phyloP scores from a whole-genome alignment of 2,888 invertebrate species.

The Tanytarsus gracilentus region DNA sequence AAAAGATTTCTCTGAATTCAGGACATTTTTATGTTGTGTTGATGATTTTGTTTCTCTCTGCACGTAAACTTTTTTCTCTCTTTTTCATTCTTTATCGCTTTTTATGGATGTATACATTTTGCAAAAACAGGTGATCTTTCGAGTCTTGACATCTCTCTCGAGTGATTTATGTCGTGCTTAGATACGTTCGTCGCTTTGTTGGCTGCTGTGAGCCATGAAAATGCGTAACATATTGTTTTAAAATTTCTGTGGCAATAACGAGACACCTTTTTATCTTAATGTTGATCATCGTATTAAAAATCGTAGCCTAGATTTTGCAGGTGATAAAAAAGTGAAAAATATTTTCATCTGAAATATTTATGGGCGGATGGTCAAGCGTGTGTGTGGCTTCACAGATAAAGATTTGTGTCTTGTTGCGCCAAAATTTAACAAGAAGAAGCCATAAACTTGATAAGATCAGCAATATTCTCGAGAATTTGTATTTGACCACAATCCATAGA shows the following conservation, averaged over 20 bases:
- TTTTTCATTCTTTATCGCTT: background rate
- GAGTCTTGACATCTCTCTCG: background rate
- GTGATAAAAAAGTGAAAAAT: background rate
- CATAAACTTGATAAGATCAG: too few species aligned
- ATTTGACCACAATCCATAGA: too few species aligned
- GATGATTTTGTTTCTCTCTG: background rate
- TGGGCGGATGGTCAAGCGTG: background rate
- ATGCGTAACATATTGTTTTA: background rate
- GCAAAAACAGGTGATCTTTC: conserved; percentile 27
- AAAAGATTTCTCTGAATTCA: conserved; percentile 28
- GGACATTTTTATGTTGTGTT: conserved; percentile 2
- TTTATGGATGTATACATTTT: background rate
- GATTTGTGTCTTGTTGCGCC: too few species aligned
- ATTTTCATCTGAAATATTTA: background rate
- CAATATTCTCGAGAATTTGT: too few species aligned
- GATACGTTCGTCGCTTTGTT: background rate
- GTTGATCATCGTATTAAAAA: too few species aligned
- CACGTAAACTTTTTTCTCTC: background rate
- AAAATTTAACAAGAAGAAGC: too few species aligned
- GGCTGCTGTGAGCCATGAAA: background rate
- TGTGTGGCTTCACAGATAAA: too few species aligned
- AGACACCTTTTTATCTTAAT: background rate
- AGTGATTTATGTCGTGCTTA: conserved; percentile 19
- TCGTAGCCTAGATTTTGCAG: conserved; percentile 3
- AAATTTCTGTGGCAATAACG: background rate